Conservation (phyloP, 2,113 vertebrate genomes). For the Eudyptes chrysolophus region DNA sequence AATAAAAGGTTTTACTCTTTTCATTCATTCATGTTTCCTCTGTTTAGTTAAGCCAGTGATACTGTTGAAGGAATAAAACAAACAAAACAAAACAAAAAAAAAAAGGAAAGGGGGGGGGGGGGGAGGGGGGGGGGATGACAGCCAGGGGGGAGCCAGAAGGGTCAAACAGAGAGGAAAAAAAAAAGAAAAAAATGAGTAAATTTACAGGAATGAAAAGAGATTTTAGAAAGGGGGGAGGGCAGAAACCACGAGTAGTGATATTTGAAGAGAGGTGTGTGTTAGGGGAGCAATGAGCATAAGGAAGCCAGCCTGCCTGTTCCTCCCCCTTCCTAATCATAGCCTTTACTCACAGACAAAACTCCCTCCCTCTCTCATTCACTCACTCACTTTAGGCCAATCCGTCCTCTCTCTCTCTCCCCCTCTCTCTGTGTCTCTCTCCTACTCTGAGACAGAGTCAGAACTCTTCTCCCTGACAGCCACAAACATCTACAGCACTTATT, state of each 20-base stretch:
- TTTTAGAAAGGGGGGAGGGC: slow-evolving; percentile 54
- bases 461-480: slow-evolving; percentile 84
- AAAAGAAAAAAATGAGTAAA: neutral
- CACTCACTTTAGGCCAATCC: slow-evolving; percentile 84
- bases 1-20: slow-evolving; percentile 12
- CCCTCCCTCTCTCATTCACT: slow-evolving; percentile 85
- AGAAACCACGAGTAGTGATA: slow-evolving; percentile 66
- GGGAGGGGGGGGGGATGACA: neutral
- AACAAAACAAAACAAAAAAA: neutral
- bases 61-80: slow-evolving; percentile 35
- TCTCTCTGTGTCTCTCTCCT: slow-evolving; percentile 72
- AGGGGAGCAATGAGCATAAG: slow-evolving; percentile 75
- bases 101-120: neutral
- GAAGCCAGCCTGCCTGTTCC: slow-evolving; percentile 80
- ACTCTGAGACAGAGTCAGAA: slow-evolving; percentile 79
- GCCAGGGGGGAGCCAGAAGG: neutral
- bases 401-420: slow-evolving; percentile 65
- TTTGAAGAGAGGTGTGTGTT: slow-evolving; percentile 80
- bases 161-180: neutral
- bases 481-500: slow-evolving; percentile 80
- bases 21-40: slow-evolving; percentile 52
- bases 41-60: slow-evolving; percentile 22
- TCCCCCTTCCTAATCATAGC: slow-evolving; percentile 81
- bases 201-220: slow-evolving; percentile 30
- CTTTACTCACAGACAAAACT: slow-evolving; percentile 81